Base-by-base conservation (phyloP, 2,888 invertebrate genomes). In the Priocnemis perturbator region DNA sequence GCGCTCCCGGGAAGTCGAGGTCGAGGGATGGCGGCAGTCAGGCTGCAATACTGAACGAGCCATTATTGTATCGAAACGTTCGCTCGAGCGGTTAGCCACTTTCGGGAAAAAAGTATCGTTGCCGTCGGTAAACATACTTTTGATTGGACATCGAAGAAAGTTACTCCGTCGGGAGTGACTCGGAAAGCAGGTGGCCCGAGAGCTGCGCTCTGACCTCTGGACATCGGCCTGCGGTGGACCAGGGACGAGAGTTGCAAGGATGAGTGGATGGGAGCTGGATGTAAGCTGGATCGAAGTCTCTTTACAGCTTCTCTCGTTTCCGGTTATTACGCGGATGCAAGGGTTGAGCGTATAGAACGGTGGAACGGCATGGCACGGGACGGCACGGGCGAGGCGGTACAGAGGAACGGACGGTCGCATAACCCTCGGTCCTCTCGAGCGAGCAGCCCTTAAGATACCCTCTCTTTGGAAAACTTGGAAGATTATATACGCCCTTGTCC, bases 401-500 rank as follows among this genome's bases (percentile, higher is more conserved):
- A 19, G 37, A 14, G 45, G 56, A 44, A 57, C 55, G 30, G 17
- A 57, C 44, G 44, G 17, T 47, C 50, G 19, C 9, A 19, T 57
- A 57, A 26, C 47, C 60, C 60, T 44, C 48, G 30, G 48, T 64
- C 37, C 1, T 58, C 15, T 21, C 2, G 55, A 19, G 45, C 50
- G 30, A n/a, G 55, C 48, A 48, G 58, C 53, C 60, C 69, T 73
- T 78, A 72, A 76, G 73, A 60, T 68, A 69, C 58, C 57, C 47
- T 55, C 48, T 56, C 15, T 60, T 26, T 62, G 61, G 56, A 67
- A 67, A 69, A 66, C 63, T 65, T 60, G 60, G 48, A 77, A 75
- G 75, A 69, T 77, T 74, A 69, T 64, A 62, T 66, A 58, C 61
- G 55, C 64, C 65, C 67, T 78, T 61, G 73, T 58, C 61, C 53